Evolutionary conservation across 2,888 invertebrate genomes (phyloP).

Genomic region (Dichetophora obliterata): DNA sequence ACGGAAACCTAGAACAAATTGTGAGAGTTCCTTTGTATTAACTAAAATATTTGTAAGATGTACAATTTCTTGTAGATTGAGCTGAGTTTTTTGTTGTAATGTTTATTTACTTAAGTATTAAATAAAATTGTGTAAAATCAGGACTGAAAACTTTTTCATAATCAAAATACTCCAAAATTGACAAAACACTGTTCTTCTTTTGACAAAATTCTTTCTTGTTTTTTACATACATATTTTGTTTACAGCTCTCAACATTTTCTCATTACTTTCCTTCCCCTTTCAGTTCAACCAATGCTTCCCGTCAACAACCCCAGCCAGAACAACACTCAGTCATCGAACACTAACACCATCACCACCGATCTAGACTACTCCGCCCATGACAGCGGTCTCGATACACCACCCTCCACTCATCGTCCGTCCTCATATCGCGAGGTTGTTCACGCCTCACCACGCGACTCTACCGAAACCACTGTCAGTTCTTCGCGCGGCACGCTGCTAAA

Average conservation of each 20-base stretch:
- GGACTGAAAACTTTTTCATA: background rate
- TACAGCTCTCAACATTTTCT: no score
- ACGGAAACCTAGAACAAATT: no score
- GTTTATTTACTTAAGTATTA: no score
- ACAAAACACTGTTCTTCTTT: background rate
- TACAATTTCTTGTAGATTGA: background rate
- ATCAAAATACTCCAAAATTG: background rate
- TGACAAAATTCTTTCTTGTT: no score
- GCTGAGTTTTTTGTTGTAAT: background rate
- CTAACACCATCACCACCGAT: conserved; percentile 66
- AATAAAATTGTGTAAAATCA: no score
- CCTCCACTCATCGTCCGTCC: conserved; percentile 69
- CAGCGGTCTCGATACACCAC: conserved; percentile 70
- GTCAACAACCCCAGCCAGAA: conserved; percentile 47
- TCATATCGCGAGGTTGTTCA: conserved; percentile 65
- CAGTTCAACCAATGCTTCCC: conserved; percentile 71
- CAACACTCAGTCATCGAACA: background rate
- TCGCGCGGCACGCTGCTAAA: conserved; percentile 67
- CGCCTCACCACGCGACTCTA: conserved; percentile 62
- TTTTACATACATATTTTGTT: no score
- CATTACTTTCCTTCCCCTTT: conserved; percentile 44
- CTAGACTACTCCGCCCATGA: conserved; percentile 73
- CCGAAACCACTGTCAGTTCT: conserved; percentile 67
- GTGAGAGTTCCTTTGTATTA: no score
- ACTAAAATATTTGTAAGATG: no score